Base-by-base conservation (phyloP, 2,888 invertebrate species). In the Diaperis boleti region DNA sequence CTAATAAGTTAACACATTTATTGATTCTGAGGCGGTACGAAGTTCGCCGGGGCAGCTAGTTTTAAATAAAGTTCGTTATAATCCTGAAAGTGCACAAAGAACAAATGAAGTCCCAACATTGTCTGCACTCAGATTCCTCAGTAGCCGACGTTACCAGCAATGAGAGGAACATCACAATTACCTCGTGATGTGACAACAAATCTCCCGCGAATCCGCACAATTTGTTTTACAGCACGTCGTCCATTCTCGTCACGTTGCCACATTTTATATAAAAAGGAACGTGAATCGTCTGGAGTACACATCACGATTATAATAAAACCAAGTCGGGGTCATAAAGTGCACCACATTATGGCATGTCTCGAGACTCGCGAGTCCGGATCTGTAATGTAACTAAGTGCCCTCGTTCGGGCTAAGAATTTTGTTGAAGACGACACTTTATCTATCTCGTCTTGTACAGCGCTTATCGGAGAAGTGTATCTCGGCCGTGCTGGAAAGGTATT, bases 281-380 rank as follows among this genome's bases (percentile, higher is more conserved):
- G 45, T 56, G 56, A 44, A 56, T 44, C 45, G 56, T 56, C 45
- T 42, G 14, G 31, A 44, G 22, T 17, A 17, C 20, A 47, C 39
- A 33, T 45, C 44, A 45, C 56, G 33, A 56, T 56, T 44, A 56
- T 18, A 56, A 44, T 35, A 56, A 44, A 39, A 44, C 33, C 10
- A 44, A 20, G 8, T 7, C 20, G 47, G 11, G 47, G 47, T 15
- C 31, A 31, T 47, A 47, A 33, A 33, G 14, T 13, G 11, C 37
- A 14, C 37, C 14, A 14, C 37, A 37, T 37, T 37, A 37, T 37
- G 37, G 37, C 18, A 42, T 42, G 17, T 11, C 42, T 42, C 42
- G 18, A 17, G 42, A n/a, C n/a, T n/a, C n/a, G n/a, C n/a, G 42
- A 42, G 20, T 20, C 20, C 18, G 18, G 42, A 42, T 18, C 18